Base-by-base conservation (phyloP, 2,888 invertebrate species). In the Drosophila tanythrix region DNA sequence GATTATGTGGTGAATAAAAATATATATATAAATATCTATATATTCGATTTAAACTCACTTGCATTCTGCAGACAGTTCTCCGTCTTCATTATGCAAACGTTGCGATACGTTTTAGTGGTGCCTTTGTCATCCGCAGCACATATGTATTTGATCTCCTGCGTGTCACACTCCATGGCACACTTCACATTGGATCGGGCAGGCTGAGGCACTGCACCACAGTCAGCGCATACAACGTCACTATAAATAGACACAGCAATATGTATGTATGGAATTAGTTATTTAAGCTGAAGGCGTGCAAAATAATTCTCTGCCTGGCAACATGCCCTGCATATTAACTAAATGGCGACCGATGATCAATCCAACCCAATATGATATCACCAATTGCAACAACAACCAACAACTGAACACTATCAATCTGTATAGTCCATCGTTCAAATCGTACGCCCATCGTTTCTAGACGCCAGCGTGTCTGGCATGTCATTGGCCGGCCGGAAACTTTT, bases 51-150 rank as follows among this genome's bases (percentile, higher is more conserved):
- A 11, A 10, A 87, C 88, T 88, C 57, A 79, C 82, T 81, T 67
- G 82, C 67, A 72, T 71, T 79, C 65, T 80, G 92, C 57, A 93
- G 87, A 70, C 93, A 93, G 82, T 93, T 93, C 77, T 93, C 93
- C 35, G 92, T 91, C 81, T 92, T 93, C 83, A 93, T 88, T 57
- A 93, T 90, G 79, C 93, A 93, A 62, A 91, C 74, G 82, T 92
- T 93, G 59, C 91, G 91, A 74, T 93, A 93, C 38, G 92, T 91
- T 79, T 90, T 92, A 60, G 93, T 92, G 68, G 92, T 88, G 18
- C 93, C 93, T 56, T 91, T 92, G 72, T 93, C 93, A 70, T 93
- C 92, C 62, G 93, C 93, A 29, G 92, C 93, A 63, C 93, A 93
- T 27, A 93, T 82, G 10, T 79, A 78, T 55, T 74, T 80, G 48